Evolutionary conservation across 2,113 vertebrate species (phyloP).

Genomic region (Phoenicopterus ruber): DNA sequence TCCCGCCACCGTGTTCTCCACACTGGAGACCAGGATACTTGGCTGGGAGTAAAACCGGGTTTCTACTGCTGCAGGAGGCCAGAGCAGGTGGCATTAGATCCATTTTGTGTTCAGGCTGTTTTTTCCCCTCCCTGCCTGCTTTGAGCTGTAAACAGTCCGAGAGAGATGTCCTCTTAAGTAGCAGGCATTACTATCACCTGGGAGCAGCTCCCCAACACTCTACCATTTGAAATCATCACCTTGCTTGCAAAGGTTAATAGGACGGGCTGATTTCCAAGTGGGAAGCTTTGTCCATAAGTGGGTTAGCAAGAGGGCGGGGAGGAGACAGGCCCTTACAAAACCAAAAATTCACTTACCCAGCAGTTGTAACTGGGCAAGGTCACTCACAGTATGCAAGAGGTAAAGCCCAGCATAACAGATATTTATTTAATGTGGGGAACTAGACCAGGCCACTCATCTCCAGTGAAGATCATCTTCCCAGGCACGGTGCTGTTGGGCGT

Average conservation of each 20-base stretch:
- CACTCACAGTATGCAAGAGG: not conserved
- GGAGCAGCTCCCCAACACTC: not conserved
- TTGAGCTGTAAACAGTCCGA: not conserved
- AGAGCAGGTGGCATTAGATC: not conserved
- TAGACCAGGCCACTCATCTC: not conserved
- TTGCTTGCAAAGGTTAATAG: constrained; percentile 12
- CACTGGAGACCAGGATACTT: not conserved
- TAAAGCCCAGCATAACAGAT: not conserved
- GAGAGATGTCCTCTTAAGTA: not conserved
- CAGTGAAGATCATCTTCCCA: not conserved
- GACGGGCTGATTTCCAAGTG: constrained; percentile 17
- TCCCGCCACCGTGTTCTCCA: not conserved
- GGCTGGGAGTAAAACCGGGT: not conserved
- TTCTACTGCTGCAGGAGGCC: not conserved
- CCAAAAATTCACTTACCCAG: constrained; percentile 27
- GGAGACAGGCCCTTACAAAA: not conserved
- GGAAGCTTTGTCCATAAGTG: constrained; percentile 36
- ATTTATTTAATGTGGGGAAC: not conserved
- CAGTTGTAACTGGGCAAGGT: constrained; percentile 4
- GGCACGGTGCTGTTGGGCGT: not conserved
- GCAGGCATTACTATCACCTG: not conserved
- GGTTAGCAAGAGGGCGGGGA: constrained; percentile 32
- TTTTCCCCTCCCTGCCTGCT: not conserved
- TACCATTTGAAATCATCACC: not conserved
- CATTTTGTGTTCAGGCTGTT: not conserved